Evolutionary conservation across 2,113 vertebrate species (phyloP), one percentile per base, ranked within the genome.

Genomic region (Sorex araneus): DNA sequence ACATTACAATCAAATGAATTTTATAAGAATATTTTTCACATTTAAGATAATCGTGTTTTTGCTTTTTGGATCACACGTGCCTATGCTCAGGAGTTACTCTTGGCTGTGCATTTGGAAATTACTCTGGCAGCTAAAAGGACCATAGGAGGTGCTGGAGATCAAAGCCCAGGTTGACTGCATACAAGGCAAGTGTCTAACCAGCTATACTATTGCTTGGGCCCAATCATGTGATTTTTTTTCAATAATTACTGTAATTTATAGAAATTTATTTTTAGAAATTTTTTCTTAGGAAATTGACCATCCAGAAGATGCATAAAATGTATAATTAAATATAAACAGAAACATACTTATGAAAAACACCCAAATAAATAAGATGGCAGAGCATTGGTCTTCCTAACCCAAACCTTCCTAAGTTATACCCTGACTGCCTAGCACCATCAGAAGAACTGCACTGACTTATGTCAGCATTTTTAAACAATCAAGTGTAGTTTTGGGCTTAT

Each of bases 181-280:
- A 47, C 45, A 47, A 47, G 45, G 45, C 45, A 47, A 47, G 45
- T 11, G 11, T 47, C 45, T 47, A 7, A 47, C 45, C 45, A 57
- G 47, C 11, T 47, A 11, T 47, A 47, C 45, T 47, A 47, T 47
- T 47, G 45, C 45, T 47, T 11, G 6, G 11, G 45, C 45, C 45
- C 45, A 47, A 43, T 60, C 63, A 28, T 60, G 21, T 57, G 23
- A 69, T 6, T 11, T 54, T 93, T 83, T 36, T 73, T 86, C 7
- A 45, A 63, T 27, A 70, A 71, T 78, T 30, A 67, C 75, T n/a
- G 18, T 67, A 27, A 89, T 27, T 89, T 88, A 69, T 6, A 88
- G 30, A 47, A 47, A 73, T 8, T 74, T 3, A 63, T 45, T 70
- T 89, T 63, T 30, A 32, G 36, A 84, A 93, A 77, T 3, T 2